These are phyloP conservation scores for Drosophila anomalipes DNA, from an alignment of 2,888 invertebrate genomes.

Conservation along the genomic window DNA sequence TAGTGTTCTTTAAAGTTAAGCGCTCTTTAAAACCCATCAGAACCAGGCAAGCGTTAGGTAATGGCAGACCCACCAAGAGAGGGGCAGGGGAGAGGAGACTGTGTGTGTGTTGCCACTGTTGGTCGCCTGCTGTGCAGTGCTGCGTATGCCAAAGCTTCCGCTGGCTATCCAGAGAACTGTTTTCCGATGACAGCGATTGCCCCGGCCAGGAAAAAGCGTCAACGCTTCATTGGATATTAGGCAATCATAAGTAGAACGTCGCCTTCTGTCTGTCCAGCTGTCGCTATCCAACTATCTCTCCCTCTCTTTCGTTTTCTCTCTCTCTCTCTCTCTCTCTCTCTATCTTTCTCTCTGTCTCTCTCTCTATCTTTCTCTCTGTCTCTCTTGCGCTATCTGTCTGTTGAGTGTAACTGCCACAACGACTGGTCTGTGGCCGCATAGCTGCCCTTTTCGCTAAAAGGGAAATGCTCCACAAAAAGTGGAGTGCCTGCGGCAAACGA, in stretches of 20 bases:
- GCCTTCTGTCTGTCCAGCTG: slow-evolving; percentile 11
- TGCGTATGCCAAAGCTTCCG: slow-evolving; percentile 54
- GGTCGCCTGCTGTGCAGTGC: slow-evolving; percentile 33
- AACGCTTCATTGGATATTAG: slow-evolving; percentile 68
- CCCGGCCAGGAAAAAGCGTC: slow-evolving; percentile 36
- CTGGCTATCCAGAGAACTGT: slow-evolving; percentile 49
- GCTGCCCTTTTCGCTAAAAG: slow-evolving; percentile 61
- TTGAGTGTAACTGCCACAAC: slow-evolving; percentile 17
- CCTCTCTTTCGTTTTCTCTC: not conserved
- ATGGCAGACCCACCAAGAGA: not conserved
- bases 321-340: not conserved
- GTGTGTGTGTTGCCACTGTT: not conserved
- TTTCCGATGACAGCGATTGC: slow-evolving; percentile 61
- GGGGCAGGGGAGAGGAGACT: not conserved
- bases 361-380: not conserved
- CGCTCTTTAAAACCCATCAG: slow-evolving; percentile 38
- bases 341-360: not conserved
- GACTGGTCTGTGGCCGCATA: slow-evolving; percentile 22
- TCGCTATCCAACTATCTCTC: not conserved
- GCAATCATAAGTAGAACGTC: slow-evolving; percentile 60
- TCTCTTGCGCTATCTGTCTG: slow-evolving; percentile 14
- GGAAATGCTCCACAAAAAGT: slow-evolving; percentile 52
- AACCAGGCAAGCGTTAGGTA: slow-evolving; percentile 2
- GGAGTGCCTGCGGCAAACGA: slow-evolving; percentile 42
- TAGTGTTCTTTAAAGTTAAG: slow-evolving; percentile 38